phyloP scores from a whole-genome alignment of 2,888 invertebrate species.

The Parelbella ahira region DNA sequence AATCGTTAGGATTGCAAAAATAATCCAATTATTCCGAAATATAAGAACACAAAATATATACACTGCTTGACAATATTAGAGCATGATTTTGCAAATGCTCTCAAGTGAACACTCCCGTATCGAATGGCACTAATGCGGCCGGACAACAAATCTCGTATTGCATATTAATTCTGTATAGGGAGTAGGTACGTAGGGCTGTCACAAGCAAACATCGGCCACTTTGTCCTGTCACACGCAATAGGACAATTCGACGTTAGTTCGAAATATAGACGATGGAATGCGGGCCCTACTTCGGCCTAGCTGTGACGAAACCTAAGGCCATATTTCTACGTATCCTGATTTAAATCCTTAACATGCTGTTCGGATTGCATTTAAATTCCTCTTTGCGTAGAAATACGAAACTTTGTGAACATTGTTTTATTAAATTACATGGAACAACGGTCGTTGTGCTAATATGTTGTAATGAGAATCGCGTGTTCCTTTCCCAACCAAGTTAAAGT shows the following conservation, averaged over 20 bases:
- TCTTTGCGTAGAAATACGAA: too few species aligned
- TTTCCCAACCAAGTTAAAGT: too few species aligned
- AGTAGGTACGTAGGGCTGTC: constrained; percentile 19
- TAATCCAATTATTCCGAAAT: too few species aligned
- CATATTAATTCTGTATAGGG: constrained; percentile 25
- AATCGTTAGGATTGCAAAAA: too few species aligned
- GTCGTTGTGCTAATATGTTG: too few species aligned
- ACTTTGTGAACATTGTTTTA: too few species aligned
- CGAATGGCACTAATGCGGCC: constrained; percentile 17
- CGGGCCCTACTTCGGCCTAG: constrained; percentile 24
- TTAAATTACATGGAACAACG: too few species aligned
- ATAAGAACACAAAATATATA: too few species aligned
- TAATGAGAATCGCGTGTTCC: too few species aligned
- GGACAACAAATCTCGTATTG: constrained; percentile 21
- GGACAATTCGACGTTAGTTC: constrained; percentile 30
- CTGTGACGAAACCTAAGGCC: constrained; percentile 32
- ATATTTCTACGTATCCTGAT: constrained; percentile 20
- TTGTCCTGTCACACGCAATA: constrained; percentile 29
- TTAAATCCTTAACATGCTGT: not conserved
- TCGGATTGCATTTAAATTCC: too few species aligned
- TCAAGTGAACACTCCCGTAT: constrained; percentile 9
- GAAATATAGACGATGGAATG: constrained; percentile 29
- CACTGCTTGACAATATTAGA: not conserved
- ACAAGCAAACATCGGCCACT: constrained; percentile 25
- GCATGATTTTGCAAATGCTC: constrained; percentile 10